Evolutionary conservation across 2,888 invertebrate genomes (phyloP), one percentile per base, ranked within the genome.

Genomic region (Lithodes maja): DNA sequence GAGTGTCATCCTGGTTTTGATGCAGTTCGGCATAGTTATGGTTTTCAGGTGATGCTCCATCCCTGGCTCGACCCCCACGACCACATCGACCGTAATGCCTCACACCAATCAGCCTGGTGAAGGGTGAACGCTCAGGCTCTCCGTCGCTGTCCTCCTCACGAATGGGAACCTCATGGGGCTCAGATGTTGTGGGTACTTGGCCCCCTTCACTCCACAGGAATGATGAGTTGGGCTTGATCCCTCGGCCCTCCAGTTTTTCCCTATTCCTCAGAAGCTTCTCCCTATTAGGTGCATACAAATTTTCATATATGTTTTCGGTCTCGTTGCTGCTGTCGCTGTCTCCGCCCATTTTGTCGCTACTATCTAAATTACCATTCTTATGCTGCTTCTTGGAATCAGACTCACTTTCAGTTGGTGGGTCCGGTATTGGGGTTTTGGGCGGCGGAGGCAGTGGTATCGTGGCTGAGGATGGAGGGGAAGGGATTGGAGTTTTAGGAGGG

Each of bases 401-500:
- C n/a, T 7, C n/a, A 1, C 80, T 71, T 78, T 88, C 88, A 15
- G 81, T 85, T 33, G 89, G 89, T 15, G 85, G 85, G 82, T 85
- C 89, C 12, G 89, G 89, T n/a, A 89, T 85, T 9, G 89, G 89
- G n/a, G 89, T 89, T 53, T 89, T 89, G n/a, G 89, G 89, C 15
- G 89, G 89, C n/a, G 89, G 89, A 2, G 89, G 89, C 33, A 89
- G 33, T 0, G 85, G 82, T 2, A 82, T 77, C 9, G 91, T 80
- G 89, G 91, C 78, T 81, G 90, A 84, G 68, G 89, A 84, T 2
- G 91, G 91, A n/a, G 90, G 91, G 12, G 91, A 91, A 50, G 91
- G 90, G 55, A 91, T 91, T n/a, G 91, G 91, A 9, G 90, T 91
- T 83, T 90, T 91, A 33, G 91, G 90, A 5, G 91, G 91, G 54